Evolutionary conservation across 1,140 invertebrate species (phyloP).

Genomic region (Saccostrea cuccullata): DNA sequence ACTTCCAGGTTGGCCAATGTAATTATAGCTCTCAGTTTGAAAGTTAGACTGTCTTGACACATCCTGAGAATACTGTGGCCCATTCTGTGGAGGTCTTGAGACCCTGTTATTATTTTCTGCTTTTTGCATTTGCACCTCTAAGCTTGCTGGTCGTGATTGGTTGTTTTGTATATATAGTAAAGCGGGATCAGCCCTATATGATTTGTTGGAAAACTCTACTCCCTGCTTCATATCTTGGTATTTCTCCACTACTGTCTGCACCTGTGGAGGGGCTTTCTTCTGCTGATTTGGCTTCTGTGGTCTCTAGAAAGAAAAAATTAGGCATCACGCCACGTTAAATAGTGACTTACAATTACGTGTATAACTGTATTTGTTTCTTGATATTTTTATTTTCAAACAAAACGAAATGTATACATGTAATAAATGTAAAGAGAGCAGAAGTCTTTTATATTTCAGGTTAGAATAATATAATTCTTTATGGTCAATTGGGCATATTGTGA

Average conservation of each 20-base stretch:
- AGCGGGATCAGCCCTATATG: constrained; percentile 52
- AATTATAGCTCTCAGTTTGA: neutral
- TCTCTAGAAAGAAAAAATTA: constrained; percentile 56
- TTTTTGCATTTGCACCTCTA: neutral
- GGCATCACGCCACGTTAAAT: neutral
- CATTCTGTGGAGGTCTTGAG: constrained; percentile 47
- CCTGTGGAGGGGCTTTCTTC: constrained; percentile 55
- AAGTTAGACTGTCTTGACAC: neutral
- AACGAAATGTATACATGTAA: too few species aligned
- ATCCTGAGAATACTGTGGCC: constrained; percentile 43
- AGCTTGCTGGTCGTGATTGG: constrained; percentile 3
- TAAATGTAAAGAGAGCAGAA: too few species aligned
- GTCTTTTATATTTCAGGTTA: too few species aligned
- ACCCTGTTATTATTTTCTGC: neutral
- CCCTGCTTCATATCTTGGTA: constrained; percentile 65
- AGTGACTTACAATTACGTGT: neutral
- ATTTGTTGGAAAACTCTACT: constrained; percentile 58
- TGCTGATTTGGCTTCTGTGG: constrained; percentile 54
- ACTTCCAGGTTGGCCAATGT: neutral
- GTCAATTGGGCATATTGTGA: too few species aligned
- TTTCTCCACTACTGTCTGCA: constrained; percentile 65
- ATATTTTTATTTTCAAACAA: neutral
- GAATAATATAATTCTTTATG: too few species aligned
- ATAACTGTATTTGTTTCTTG: neutral
- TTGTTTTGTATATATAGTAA: neutral